Evolutionary conservation across 2,113 vertebrate species (phyloP).

Genomic region (Crotophaga sulcirostris): DNA sequence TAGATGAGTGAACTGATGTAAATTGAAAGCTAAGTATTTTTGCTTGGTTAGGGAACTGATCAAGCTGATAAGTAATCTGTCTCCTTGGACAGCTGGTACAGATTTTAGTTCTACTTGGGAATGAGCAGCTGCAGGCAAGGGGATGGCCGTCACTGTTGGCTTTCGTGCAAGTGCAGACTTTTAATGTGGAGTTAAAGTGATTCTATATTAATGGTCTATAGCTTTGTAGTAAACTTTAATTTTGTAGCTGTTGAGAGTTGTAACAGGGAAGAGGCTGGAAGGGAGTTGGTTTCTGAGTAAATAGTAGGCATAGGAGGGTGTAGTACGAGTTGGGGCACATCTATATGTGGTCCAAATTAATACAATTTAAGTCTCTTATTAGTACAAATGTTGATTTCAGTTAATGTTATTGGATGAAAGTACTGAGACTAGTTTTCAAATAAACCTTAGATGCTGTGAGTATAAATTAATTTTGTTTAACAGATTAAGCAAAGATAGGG

Average conservation of each 20-base stretch:
- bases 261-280: not conserved
- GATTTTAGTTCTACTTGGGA: not conserved
- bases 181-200: not conserved
- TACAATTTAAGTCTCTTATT: not conserved
- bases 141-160: not conserved
- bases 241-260: not conserved
- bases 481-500: not conserved
- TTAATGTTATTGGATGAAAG: not conserved
- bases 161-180: not conserved
- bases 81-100: not conserved
- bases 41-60: not conserved
- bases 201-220: not conserved
- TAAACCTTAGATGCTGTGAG: not conserved
- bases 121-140: not conserved
- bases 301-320: not conserved
- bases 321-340: not conserved
- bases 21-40: not conserved
- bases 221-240: not conserved
- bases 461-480: not conserved
- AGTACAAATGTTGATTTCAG: not conserved
- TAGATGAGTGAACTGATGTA: not conserved
- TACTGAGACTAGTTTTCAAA: not conserved
- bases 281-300: not conserved
- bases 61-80: not conserved
- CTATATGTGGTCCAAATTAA: not conserved